A percentile compares a stretch with the other conserved stretches of the same genome.
Evolutionary conservation across 2,888 invertebrate species (phyloP).

Genomic region (Zhengitettix transpicula): DNA sequence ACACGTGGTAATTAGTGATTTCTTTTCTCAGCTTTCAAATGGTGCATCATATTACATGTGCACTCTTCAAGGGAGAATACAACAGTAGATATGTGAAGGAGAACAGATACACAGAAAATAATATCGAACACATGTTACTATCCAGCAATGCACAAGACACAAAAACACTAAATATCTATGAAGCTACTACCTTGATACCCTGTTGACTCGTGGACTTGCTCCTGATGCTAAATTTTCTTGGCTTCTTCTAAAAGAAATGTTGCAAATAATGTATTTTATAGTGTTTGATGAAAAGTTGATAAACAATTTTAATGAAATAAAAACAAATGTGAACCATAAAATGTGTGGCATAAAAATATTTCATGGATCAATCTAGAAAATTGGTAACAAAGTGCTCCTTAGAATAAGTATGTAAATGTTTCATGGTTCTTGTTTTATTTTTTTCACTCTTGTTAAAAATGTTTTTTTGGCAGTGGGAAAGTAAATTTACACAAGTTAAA

Average conservation of each 20-base stretch:
- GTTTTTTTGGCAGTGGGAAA: too few species aligned
- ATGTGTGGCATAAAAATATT: too few species aligned
- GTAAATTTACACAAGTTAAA: too few species aligned
- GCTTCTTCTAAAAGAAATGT: constrained; percentile 35
- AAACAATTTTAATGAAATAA: not conserved
- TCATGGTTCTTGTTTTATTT: too few species aligned
- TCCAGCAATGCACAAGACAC: constrained; percentile 6
- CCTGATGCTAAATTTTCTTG: constrained; percentile 37
- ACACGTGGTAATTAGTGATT: not conserved
- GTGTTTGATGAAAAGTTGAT: not conserved
- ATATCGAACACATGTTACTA: not conserved
- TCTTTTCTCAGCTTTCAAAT: not conserved
- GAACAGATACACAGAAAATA: not conserved
- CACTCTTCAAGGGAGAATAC: too few species aligned
- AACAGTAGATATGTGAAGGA: too few species aligned
- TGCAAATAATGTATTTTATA: constrained; percentile 1
- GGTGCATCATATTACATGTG: too few species aligned
- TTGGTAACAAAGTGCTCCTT: too few species aligned
- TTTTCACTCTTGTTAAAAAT: too few species aligned
- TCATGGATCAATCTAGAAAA: too few species aligned
- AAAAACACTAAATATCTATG: not conserved
- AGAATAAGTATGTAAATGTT: too few species aligned
- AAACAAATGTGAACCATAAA: too few species aligned
- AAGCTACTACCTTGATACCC: constrained; percentile 27
- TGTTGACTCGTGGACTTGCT: constrained; percentile 34